phyloP scores from a whole-genome alignment of 2,113 vertebrate species.

The Gavia stellata region DNA sequence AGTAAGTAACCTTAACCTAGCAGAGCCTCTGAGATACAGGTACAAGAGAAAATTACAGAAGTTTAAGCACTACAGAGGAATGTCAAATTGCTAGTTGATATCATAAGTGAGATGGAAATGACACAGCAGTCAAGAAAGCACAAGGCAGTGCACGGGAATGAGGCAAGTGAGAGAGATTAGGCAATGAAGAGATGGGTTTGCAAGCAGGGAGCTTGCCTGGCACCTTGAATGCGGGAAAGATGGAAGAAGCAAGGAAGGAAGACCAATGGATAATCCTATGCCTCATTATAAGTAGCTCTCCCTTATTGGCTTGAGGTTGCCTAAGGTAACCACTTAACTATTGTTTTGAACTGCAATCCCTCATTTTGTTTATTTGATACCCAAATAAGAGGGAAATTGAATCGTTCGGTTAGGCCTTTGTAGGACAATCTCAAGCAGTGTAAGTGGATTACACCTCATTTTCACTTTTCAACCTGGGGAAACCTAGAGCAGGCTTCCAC shows the following conservation, averaged over 20 bases:
- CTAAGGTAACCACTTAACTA: neutral
- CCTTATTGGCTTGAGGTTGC: neutral
- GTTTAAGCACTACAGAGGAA: neutral
- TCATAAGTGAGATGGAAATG: neutral
- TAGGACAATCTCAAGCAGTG: neutral
- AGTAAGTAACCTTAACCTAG: neutral
- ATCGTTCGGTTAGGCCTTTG: neutral
- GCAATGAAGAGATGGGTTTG: neutral
- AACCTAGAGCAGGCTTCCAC: neutral
- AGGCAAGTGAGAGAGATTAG: neutral
- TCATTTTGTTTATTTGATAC: neutral
- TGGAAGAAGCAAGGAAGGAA: neutral
- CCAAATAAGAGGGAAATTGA: neutral
- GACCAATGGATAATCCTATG: neutral
- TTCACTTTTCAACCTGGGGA: neutral
- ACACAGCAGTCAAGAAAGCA: neutral
- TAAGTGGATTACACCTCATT: neutral
- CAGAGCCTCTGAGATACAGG: neutral
- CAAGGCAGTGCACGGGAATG: accelerated
- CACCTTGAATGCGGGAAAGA: neutral
- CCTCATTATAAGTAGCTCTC: neutral
- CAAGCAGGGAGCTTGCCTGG: neutral
- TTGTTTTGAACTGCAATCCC: neutral
- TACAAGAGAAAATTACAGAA: neutral
- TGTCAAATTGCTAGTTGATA: neutral